A percentile compares a stretch with the other conserved stretches of the same genome.
Conservation (phyloP, 2,113 vertebrate genomes). For the Setophaga coronata region DNA sequence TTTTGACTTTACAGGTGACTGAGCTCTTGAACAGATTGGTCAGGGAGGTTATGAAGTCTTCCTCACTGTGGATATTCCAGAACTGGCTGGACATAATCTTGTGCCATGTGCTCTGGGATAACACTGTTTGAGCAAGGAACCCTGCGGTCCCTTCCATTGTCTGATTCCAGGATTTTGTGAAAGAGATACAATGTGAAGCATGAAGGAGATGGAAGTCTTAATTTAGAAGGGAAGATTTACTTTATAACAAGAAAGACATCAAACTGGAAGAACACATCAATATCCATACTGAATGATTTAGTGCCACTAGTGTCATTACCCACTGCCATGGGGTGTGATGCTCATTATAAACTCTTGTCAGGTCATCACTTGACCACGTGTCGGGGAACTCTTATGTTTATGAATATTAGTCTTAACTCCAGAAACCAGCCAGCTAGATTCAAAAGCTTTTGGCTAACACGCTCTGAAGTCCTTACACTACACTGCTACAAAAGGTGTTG, state of each 20-base stretch:
- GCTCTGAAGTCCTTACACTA: neutral
- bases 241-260: neutral
- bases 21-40: neutral
- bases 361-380: fast-evolving
- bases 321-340: fast-evolving
- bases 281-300: neutral
- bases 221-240: neutral
- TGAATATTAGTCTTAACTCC: neutral
- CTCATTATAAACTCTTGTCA: neutral
- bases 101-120: neutral
- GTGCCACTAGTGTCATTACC: neutral
- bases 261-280: neutral
- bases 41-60: neutral
- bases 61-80: neutral
- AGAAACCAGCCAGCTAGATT: neutral
- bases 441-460: neutral
- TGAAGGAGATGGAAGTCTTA: neutral
- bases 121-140: neutral
- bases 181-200: neutral
- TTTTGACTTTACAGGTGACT: neutral
- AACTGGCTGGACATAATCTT: neutral
- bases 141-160: neutral
- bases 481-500: neutral
- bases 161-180: neutral
- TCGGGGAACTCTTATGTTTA: neutral